Percentiles rank a stretch among this genome's conserved stretches.
Conservation (phyloP, 2,888 invertebrate species). For the Lobophora halterata region DNA sequence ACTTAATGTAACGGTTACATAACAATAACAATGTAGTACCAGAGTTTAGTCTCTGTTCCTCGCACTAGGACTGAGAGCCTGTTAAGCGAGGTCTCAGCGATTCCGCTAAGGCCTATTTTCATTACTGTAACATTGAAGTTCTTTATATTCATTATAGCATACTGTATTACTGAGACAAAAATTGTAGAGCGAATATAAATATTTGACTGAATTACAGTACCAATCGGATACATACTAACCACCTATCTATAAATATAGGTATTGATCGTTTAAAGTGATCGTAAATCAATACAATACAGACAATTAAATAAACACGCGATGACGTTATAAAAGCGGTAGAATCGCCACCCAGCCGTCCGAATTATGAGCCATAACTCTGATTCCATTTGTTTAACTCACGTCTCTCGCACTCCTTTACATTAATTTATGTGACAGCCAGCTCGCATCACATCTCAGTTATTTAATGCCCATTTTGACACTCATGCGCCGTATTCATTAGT, state of each 20-base stretch:
- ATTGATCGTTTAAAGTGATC: slow-evolving; percentile 18
- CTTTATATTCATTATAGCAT: too few relatives aligned
- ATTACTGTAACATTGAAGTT: too few relatives aligned
- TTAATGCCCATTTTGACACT: slow-evolving; percentile 76
- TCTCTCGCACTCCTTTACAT: slow-evolving; percentile 59
- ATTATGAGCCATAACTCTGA: slow-evolving; percentile 76
- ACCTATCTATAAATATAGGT: background rate
- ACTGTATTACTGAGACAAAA: too few relatives aligned
- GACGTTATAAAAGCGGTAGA: slow-evolving; percentile 58
- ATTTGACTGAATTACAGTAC: too few relatives aligned
- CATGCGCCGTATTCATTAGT: slow-evolving; percentile 60
- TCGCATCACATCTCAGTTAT: slow-evolving; percentile 70
- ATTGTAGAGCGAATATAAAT: too few relatives aligned
- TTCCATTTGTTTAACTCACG: slow-evolving; percentile 67
- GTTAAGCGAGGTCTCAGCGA: too few relatives aligned
- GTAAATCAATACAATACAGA: slow-evolving; percentile 42
- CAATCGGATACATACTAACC: too few relatives aligned
- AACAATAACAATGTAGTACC: too few relatives aligned
- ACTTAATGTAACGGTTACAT: too few relatives aligned
- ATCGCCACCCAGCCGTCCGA: slow-evolving; percentile 54
- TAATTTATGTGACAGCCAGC: slow-evolving; percentile 74
- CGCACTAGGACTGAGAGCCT: too few relatives aligned
- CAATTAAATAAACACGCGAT: slow-evolving; percentile 40
- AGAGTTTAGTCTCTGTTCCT: too few relatives aligned
- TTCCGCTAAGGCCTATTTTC: too few relatives aligned